Evolutionary conservation across 1,140 invertebrate species (phyloP).

Genomic region (Drosophila repletoides): DNA sequence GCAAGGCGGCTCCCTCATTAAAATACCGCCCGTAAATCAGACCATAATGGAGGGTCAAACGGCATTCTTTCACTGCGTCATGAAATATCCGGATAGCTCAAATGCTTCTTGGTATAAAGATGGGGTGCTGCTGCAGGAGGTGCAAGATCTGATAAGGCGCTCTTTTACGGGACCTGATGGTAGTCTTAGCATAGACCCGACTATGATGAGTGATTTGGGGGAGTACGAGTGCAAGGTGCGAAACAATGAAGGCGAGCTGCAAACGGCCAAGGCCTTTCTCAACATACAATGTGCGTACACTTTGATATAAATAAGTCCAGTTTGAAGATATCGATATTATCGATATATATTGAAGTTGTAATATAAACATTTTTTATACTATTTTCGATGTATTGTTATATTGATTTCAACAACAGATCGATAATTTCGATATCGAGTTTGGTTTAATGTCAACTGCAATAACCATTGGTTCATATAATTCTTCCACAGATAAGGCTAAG

Average conservation of each 20-base stretch:
- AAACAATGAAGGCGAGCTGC: conserved; percentile 90
- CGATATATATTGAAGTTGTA: too few relatives aligned
- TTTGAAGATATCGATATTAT: too few relatives aligned
- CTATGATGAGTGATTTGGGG: conserved; percentile 92
- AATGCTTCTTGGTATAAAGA: conserved; percentile 88
- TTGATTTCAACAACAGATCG: too few relatives aligned
- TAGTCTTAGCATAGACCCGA: conserved; percentile 89
- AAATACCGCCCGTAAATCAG: conserved; percentile 91
- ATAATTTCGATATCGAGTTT: too few relatives aligned
- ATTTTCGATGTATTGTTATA: too few relatives aligned
- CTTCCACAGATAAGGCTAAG: conserved; percentile 91
- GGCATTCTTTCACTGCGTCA: conserved; percentile 91
- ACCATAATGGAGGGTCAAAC: conserved; percentile 93
- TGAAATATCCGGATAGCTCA: conserved; percentile 86
- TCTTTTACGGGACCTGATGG: conserved; percentile 86
- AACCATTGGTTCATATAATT: too few relatives aligned
- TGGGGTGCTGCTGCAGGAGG: conserved; percentile 84
- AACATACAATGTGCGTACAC: conserved; percentile 97
- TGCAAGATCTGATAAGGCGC: conserved; percentile 86
- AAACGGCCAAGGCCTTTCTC: conserved; percentile 93
- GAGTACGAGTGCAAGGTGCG: conserved; percentile 94
- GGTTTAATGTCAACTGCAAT: too few relatives aligned
- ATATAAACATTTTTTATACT: too few relatives aligned
- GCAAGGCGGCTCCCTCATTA: conserved; percentile 84
- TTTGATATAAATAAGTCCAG: too few relatives aligned